Conservation (phyloP, 1,140 invertebrate genomes). For the Platyscapa corneri region DNA sequence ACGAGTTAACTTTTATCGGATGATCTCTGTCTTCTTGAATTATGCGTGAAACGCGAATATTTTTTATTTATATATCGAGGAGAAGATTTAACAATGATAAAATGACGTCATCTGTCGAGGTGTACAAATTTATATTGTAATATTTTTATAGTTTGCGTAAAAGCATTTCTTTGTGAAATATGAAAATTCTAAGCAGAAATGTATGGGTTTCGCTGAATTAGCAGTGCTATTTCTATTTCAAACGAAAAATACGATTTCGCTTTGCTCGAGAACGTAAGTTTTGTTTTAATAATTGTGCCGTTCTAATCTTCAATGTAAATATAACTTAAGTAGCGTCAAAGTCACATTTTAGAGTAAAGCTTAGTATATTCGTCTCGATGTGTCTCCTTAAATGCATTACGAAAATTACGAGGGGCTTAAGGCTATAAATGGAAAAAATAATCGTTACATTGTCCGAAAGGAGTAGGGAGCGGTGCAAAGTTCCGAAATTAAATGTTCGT, state of each 20-base stretch:
- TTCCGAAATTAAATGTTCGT: constrained; percentile 49
- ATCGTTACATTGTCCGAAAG: constrained; percentile 17
- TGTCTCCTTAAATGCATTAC: not conserved
- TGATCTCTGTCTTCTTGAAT: no score
- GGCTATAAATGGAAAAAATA: not conserved
- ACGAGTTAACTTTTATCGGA: no score
- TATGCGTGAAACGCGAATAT: no score
- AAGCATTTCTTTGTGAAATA: not conserved
- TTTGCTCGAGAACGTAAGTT: no score
- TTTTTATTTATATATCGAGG: no score
- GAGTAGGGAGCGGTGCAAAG: constrained; percentile 53
- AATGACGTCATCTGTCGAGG: no score
- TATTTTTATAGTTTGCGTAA: no score
- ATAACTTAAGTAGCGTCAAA: not conserved
- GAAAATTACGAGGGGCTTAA: not conserved
- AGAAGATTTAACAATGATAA: no score
- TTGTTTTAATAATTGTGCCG: no score
- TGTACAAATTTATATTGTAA: no score
- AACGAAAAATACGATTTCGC: not conserved
- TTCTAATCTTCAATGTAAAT: not conserved
- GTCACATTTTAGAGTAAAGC: not conserved
- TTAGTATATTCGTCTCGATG: not conserved
- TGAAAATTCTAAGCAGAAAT: not conserved
- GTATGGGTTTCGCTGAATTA: not conserved
- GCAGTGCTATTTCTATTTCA: not conserved